A percentile compares a stretch with the other conserved stretches of the same genome.
phyloP scores from a whole-genome alignment of 2,113 vertebrate genomes.

The Pipra filicauda region DNA sequence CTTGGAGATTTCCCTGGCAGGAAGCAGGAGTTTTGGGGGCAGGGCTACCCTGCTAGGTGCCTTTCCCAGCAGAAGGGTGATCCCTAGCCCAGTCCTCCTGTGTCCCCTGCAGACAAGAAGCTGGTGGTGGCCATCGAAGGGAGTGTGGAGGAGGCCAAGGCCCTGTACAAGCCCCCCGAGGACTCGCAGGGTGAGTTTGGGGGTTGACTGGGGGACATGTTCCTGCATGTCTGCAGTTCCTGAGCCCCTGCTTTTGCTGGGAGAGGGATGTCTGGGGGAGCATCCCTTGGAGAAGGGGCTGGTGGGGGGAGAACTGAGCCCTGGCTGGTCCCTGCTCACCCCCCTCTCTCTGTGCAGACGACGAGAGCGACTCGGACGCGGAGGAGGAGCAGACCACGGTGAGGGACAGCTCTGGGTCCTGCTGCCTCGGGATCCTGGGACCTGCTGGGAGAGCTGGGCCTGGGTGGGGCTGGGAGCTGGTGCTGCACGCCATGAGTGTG shows the following conservation, averaged over 20 bases:
- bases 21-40: neutral
- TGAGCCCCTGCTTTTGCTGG: neutral
- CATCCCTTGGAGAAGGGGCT: neutral
- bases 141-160: slow-evolving; percentile 95
- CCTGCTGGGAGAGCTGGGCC: neutral
- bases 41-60: neutral
- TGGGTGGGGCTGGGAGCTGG: neutral
- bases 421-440: neutral
- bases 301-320: neutral
- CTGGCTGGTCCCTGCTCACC: neutral
- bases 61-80: neutral
- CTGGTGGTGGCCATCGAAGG: slow-evolving; percentile 88
- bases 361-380: slow-evolving; percentile 94
- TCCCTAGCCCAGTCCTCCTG: neutral
- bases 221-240: neutral
- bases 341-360: slow-evolving; percentile 76
- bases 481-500: accelerated
- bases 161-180: slow-evolving; percentile 92
- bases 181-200: slow-evolving; percentile 89
- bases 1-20: neutral
- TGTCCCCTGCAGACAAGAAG: slow-evolving; percentile 84
- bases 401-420: neutral
- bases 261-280: neutral
- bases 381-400: slow-evolving; percentile 98
- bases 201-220: no score